A percentile compares a stretch with the other conserved stretches of the same genome.
Conservation (phyloP, 1,140 invertebrate species). For the Drosophila biarmipes region DNA sequence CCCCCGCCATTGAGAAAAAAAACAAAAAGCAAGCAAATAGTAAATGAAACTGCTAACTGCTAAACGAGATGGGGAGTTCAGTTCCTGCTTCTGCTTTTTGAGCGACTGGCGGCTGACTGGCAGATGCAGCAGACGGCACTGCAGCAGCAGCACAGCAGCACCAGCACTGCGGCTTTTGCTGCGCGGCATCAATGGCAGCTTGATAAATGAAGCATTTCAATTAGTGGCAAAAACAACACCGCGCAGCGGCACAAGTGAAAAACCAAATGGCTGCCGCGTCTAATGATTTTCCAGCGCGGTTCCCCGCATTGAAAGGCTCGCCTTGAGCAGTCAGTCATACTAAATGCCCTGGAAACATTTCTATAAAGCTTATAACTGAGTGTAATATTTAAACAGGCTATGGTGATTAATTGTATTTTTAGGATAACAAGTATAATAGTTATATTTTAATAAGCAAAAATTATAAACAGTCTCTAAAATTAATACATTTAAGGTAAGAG, state of each 20-base stretch:
- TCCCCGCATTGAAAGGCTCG: conserved; percentile 23
- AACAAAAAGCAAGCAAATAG: conserved; percentile 39
- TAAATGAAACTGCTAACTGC: conserved; percentile 65
- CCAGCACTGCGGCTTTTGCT: conserved; percentile 29
- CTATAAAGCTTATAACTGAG: background rate
- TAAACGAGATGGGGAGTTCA: conserved; percentile 37
- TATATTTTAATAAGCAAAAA: background rate
- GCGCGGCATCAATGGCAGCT: conserved; percentile 58
- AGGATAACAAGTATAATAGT: background rate
- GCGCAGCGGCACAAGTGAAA: conserved; percentile 6
- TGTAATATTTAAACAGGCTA: no score
- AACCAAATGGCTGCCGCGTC: conserved; percentile 25
- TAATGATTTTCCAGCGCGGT: conserved; percentile 46
- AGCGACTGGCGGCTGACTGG: conserved; percentile 45
- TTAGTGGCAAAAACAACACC: conserved; percentile 62
- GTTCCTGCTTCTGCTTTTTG: conserved; percentile 32
- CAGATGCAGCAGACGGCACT: conserved; percentile 29
- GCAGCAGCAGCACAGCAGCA: conserved; percentile 22
- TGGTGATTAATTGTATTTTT: background rate
- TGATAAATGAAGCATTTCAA: conserved; percentile 78
- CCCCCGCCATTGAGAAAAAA: background rate
- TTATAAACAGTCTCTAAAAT: background rate
- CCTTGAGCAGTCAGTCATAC: conserved; percentile 17
- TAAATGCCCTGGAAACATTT: background rate
- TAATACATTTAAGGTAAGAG: background rate